phyloP scores from a whole-genome alignment of 2,888 invertebrate genomes.

The Blera fallax region DNA sequence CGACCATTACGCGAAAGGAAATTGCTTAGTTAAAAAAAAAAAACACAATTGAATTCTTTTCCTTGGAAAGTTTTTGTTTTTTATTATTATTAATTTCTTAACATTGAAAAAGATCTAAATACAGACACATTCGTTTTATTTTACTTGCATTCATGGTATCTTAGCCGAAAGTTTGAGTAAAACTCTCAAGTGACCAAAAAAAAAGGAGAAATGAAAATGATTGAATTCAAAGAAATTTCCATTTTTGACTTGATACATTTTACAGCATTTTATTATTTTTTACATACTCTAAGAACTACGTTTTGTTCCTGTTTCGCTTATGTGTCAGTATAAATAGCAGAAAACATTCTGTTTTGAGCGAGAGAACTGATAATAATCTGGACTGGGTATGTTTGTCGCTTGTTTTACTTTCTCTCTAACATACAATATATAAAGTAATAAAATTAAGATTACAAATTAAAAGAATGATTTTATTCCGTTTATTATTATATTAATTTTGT shows the following conservation, averaged over 20 bases:
- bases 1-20: no score
- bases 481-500: conserved; percentile 55
- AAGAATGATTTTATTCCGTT: conserved; percentile 56
- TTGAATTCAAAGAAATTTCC: conserved; percentile 14
- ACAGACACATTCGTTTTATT: conserved; percentile 63
- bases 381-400: conserved; percentile 68
- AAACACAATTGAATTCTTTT: conserved; percentile 13
- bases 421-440: conserved; percentile 54
- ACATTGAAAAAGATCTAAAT: conserved; percentile 68
- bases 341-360: conserved; percentile 34
- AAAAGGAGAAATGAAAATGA: conserved; percentile 1
- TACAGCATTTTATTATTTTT: conserved; percentile 17
- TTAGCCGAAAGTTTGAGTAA: conserved; percentile 31
- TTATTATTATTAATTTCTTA: conserved; percentile 59
- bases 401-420: conserved; percentile 38
- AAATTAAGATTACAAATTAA: conserved; percentile 69
- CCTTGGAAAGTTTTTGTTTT: conserved; percentile 46
- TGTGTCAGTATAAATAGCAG: conserved; percentile 52
- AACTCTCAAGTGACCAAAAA: conserved; percentile 3
- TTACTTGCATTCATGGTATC: conserved; percentile 56
- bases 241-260: conserved; percentile 13
- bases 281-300: conserved; percentile 43
- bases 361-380: conserved; percentile 56
- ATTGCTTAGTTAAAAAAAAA: not conserved
- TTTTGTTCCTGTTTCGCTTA: conserved; percentile 48